Evolutionary conservation across 2,113 vertebrate genomes (phyloP).

Genomic region (Eudyptes chrysolophus): DNA sequence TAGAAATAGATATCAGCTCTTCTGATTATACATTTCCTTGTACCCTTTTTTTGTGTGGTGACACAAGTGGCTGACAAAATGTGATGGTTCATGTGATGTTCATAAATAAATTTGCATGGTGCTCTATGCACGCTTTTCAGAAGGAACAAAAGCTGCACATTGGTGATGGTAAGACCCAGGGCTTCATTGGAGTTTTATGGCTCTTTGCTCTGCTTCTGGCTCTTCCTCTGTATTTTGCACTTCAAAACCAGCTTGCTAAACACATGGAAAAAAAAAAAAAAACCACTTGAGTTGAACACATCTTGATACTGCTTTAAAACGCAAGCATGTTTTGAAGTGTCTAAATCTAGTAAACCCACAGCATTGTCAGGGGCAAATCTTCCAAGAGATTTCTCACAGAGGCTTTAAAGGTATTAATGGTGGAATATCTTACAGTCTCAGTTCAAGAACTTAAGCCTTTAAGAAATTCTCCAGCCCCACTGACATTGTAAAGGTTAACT

Average conservation of each 20-base stretch:
- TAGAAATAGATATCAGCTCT: background rate
- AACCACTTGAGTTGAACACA: background rate
- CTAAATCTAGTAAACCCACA: background rate
- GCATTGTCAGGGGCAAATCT: background rate
- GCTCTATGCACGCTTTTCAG: background rate
- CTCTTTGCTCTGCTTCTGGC: background rate
- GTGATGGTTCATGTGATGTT: background rate
- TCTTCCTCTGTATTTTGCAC: background rate
- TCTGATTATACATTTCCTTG: background rate
- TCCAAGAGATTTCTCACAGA: slow-evolving; percentile 16
- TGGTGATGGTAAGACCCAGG: background rate
- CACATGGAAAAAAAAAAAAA: background rate
- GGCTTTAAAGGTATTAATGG: slow-evolving; percentile 47
- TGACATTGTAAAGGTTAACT: slow-evolving; percentile 60
- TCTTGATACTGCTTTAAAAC: background rate
- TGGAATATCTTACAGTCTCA: slow-evolving; percentile 45
- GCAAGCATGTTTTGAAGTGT: background rate
- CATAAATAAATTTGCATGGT: background rate
- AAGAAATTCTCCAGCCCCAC: slow-evolving; percentile 21
- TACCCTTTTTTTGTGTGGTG: slow-evolving; percentile 6
- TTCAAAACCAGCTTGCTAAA: background rate
- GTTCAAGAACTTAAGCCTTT: slow-evolving; percentile 56
- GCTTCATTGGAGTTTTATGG: background rate
- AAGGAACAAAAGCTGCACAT: background rate
- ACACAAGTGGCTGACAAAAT: background rate